phyloP scores from a whole-genome alignment of 1,140 invertebrate genomes.

The Hermetia illucens region DNA sequence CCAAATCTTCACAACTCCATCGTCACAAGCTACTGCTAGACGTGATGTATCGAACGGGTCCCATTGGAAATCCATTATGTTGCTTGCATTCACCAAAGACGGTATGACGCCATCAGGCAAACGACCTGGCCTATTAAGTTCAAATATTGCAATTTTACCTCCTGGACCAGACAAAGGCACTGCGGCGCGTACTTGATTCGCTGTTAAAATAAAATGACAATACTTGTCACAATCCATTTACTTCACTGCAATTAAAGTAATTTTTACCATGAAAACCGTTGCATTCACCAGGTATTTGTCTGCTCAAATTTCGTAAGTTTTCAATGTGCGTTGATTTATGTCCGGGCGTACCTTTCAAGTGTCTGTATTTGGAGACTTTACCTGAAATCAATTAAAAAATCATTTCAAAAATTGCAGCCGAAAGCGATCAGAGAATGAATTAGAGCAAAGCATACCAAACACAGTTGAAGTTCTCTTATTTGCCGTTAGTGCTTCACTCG shows the following conservation, averaged over 20 bases:
- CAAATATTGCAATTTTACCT: conserved; percentile 77
- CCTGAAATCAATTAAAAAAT: conserved; percentile 36
- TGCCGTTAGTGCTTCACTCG: conserved; percentile 32
- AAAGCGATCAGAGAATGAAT: conserved; percentile 1
- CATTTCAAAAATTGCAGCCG: conserved; percentile 9
- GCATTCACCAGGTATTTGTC: conserved; percentile 84
- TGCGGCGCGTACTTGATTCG: conserved; percentile 70
- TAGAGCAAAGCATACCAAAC: conserved; percentile 59
- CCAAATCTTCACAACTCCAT: conserved; percentile 81
- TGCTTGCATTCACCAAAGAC: conserved; percentile 72
- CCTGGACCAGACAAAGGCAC: conserved; percentile 77
- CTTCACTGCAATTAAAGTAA: neutral
- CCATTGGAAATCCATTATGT: conserved; percentile 85
- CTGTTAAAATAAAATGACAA: conserved; percentile 32
- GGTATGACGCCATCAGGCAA: conserved; percentile 65
- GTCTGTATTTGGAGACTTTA: conserved; percentile 83
- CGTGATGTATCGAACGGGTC: conserved; percentile 75
- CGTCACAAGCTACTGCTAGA: conserved; percentile 77
- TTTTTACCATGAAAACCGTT: conserved; percentile 74
- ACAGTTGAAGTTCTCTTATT: conserved; percentile 74
- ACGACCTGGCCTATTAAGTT: conserved; percentile 62
- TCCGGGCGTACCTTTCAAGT: conserved; percentile 76
- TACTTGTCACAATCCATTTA: neutral
- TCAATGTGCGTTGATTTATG: conserved; percentile 87
- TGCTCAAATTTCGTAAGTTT: conserved; percentile 78